Conservation (phyloP, 2,113 vertebrate species). For the Acinonyx jubatus region DNA sequence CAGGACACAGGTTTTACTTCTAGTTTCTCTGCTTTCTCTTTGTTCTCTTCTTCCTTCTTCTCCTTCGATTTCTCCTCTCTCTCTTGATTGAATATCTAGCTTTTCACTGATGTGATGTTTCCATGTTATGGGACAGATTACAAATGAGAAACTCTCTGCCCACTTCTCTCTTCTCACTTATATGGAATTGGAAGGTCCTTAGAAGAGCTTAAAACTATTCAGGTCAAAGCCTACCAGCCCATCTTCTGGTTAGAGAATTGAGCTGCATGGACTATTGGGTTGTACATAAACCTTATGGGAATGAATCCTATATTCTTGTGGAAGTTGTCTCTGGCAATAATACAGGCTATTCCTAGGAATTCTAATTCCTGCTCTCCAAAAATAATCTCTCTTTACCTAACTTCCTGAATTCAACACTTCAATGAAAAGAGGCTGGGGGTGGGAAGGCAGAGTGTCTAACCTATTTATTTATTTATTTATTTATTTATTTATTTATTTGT, state of each 20-base stretch:
- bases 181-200: background rate
- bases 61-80: background rate
- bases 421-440: background rate
- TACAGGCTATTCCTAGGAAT: background rate
- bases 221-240: background rate
- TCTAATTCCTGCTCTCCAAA: background rate
- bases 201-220: background rate
- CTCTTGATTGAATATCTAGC: background rate
- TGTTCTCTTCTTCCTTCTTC: background rate
- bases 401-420: background rate
- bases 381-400: background rate
- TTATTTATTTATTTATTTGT: background rate
- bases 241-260: background rate
- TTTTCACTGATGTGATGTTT: background rate
- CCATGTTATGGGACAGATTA: background rate
- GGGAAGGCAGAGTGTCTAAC: background rate
- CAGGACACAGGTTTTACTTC: background rate
- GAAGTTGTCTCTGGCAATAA: constrained; percentile 6
- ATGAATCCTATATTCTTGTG: background rate
- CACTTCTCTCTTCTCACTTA: background rate
- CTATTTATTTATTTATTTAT: background rate
- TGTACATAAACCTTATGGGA: background rate
- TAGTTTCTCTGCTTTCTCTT: background rate
- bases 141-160: background rate
- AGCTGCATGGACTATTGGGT: background rate